phyloP scores from a whole-genome alignment of 1,140 invertebrate species.

The Lepidurus packardi region DNA sequence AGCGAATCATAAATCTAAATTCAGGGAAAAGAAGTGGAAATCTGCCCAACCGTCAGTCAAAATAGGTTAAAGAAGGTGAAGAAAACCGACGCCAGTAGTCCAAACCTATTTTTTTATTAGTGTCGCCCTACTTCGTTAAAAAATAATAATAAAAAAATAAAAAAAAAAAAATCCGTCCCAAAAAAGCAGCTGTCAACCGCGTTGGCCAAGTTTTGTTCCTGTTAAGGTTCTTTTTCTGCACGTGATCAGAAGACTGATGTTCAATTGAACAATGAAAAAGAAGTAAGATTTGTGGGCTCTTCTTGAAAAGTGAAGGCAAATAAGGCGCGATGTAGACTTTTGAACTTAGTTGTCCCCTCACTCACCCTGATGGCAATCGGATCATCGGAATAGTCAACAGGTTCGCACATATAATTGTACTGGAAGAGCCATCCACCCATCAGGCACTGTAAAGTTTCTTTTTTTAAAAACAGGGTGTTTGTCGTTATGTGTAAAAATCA shows the following conservation, averaged over 20 bases:
- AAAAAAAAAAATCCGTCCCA: neutral
- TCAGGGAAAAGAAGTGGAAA: neutral
- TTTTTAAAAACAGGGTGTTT: neutral
- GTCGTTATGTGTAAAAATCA: neutral
- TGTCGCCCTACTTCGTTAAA: neutral
- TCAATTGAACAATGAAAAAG: neutral
- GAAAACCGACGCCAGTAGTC: neutral
- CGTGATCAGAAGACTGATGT: slow-evolving; percentile 5
- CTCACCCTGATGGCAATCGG: slow-evolving; percentile 73
- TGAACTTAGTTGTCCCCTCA: slow-evolving; percentile 37
- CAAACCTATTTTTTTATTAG: slow-evolving; percentile 4
- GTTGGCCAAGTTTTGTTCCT: slow-evolving; percentile 39
- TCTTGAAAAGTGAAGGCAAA: neutral
- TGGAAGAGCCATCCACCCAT: slow-evolving; percentile 66
- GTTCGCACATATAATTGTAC: slow-evolving; percentile 82
- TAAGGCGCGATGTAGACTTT: neutral
- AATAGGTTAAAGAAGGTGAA: neutral
- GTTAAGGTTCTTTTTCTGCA: neutral
- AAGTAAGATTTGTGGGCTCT: neutral
- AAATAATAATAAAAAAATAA: too few species aligned
- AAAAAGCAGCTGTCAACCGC: slow-evolving; percentile 36
- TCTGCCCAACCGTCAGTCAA: neutral
- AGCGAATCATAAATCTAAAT: too few species aligned
- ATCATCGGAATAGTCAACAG: slow-evolving; percentile 72
- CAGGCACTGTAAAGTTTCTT: slow-evolving; percentile 54